Percentiles rank a stretch among this genome's conserved stretches.
These are phyloP conservation scores for Prosapia bicincta DNA, from an alignment of 2,888 invertebrate genomes.

Conservation along the genomic window DNA sequence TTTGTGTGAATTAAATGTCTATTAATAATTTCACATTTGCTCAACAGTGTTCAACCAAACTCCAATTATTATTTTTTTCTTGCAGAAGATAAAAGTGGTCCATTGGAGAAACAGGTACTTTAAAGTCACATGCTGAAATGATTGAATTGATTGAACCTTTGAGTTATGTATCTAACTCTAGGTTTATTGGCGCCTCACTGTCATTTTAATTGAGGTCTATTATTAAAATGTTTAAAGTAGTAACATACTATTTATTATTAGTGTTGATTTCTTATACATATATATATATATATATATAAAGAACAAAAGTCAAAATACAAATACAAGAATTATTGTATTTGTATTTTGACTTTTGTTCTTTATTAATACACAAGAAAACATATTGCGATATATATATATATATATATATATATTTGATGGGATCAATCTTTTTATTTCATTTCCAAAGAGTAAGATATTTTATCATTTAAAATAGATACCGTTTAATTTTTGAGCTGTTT, in stretches of 20 bases:
- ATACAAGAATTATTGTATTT: too few species aligned
- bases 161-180: background rate
- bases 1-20: background rate
- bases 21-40: background rate
- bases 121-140: background rate
- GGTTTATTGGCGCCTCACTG: background rate
- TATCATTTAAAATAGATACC: too few species aligned
- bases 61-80: background rate
- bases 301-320: too few species aligned
- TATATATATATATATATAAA: too few species aligned
- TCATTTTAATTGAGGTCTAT: background rate
- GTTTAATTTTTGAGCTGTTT: too few species aligned
- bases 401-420: too few species aligned
- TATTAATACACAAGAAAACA: too few species aligned
- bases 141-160: background rate
- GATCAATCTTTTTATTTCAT: too few species aligned
- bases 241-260: background rate
- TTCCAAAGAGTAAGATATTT: too few species aligned
- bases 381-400: too few species aligned
- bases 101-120: background rate
- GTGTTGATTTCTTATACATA: too few species aligned
- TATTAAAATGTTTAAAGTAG: background rate
- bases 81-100: background rate
- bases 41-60: background rate
- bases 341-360: too few species aligned